These are phyloP conservation scores for Crenuchus spilurus DNA, from an alignment of 2,797 vertebrate genomes.

Conservation along the genomic window DNA sequence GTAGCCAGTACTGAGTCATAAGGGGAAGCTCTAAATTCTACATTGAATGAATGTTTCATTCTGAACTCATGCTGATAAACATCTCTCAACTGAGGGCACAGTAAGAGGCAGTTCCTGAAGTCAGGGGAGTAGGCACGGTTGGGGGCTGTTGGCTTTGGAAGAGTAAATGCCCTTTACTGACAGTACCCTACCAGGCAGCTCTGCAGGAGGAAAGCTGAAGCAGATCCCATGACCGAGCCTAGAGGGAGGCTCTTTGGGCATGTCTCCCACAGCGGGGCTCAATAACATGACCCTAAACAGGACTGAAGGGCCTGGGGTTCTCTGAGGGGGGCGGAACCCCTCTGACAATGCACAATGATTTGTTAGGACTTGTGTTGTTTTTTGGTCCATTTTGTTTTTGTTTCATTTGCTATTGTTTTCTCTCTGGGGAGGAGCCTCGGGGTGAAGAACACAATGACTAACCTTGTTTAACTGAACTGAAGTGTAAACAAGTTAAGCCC, in stretches of 20 bases:
- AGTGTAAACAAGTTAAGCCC: not conserved
- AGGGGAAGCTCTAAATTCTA: not conserved
- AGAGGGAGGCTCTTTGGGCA: not conserved
- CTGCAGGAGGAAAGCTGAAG: not conserved
- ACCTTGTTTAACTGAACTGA: too few species aligned
- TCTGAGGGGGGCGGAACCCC: not conserved
- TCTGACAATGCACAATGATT: not conserved
- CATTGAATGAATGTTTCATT: slow-evolving; percentile 1
- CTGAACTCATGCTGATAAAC: not conserved
- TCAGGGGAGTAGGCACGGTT: not conserved
- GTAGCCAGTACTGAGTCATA: too few species aligned
- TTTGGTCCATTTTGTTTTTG: not conserved
- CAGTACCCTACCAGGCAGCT: slow-evolving; percentile 42
- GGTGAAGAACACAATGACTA: not conserved
- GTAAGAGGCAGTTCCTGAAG: slow-evolving; percentile 12
- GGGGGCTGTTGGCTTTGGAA: slow-evolving; percentile 44
- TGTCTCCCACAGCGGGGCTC: not conserved
- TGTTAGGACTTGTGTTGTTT: not conserved
- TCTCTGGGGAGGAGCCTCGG: not conserved
- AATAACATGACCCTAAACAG: not conserved
- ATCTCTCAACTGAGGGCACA: slow-evolving; percentile 11
- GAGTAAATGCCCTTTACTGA: slow-evolving; percentile 30
- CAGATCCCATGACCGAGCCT: not conserved
- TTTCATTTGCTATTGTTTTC: not conserved
- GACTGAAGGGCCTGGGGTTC: not conserved